Base-by-base conservation (phyloP, 1,140 invertebrate genomes). In the Notospermus geniculatus region DNA sequence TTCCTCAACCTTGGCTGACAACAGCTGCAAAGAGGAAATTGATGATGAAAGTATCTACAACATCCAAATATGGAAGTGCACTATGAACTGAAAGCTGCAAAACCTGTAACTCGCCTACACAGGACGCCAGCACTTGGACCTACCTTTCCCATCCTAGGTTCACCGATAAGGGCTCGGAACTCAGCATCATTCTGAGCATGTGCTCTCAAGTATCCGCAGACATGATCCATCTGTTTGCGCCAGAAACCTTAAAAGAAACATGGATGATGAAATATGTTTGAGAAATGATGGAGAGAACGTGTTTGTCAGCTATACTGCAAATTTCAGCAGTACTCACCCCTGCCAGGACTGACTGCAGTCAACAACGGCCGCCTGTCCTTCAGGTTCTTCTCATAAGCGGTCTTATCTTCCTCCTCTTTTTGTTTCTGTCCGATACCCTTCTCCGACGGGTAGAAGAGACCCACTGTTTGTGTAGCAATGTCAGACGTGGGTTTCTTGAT, bases 161-260 rank as follows among this genome's bases (percentile, higher is more conserved):
- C 77, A 53, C 76, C 78, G 65, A 82, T 80, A 17, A 82, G 60
- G n/a, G 78, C 75, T 41, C 80, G 69, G 59, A 82, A 82, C 52
- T 82, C 78, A 13, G 80, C 69, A 66, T 80, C 73, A 71, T 82
- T 82, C 52, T 76, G 72, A 7, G 79, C 75, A 60, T 81, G 72
- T 17, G 74, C 77, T 56, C 81, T 81, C 2, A 82, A 65, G 65
- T 82, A 80, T 45, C 73, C 70, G 65, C 76, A 77, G 22, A 82
- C 76, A 64, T 82, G 80, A 25, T 82, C 80, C 30, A 82, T 65
- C 63, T 82, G 80, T 57, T 80, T 80, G 39, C 80, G 67, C 80
- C 80, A 82, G 61, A 80, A 82, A 29, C 80, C 80, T 80, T 55
- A 5, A 67, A 66, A 46, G 19, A 57, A 23, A 36, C 25, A 57